Evolutionary conservation across 2,113 vertebrate genomes (phyloP).

Genomic region (Cyprinus carpio): DNA sequence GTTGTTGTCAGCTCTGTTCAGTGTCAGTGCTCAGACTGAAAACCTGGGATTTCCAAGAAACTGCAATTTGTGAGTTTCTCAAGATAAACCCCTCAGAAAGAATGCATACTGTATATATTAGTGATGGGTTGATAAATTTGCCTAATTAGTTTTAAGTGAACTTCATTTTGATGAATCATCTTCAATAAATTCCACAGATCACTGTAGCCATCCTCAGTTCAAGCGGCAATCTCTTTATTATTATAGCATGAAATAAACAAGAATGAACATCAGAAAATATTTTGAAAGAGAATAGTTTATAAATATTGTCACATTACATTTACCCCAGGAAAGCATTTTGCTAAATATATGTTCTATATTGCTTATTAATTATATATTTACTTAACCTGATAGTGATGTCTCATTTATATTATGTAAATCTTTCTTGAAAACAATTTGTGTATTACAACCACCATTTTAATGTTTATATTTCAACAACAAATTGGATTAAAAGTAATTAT

Average conservation of each 20-base stretch:
- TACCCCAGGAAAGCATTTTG: too few relatives aligned
- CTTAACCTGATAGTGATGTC: too few relatives aligned
- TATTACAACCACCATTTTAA: too few relatives aligned
- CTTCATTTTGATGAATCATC: too few relatives aligned
- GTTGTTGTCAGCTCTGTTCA: not conserved
- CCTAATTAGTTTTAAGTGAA: too few relatives aligned
- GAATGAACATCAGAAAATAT: not conserved
- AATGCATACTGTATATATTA: not conserved
- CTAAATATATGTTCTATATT: too few relatives aligned
- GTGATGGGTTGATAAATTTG: not conserved
- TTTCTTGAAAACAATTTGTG: too few relatives aligned
- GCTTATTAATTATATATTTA: too few relatives aligned
- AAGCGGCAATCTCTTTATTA: not conserved
- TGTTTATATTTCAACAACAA: too few relatives aligned
- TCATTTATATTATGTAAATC: too few relatives aligned
- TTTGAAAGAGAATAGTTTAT: not conserved
- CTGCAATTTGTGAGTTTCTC: not conserved
- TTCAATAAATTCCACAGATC: not conserved
- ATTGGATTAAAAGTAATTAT: too few relatives aligned
- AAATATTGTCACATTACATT: too few relatives aligned
- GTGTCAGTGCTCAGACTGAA: not conserved
- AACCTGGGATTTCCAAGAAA: constrained; percentile 5
- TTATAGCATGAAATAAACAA: not conserved
- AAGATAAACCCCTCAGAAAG: not conserved
- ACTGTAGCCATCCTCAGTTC: not conserved